Evolutionary conservation across 2,888 invertebrate genomes (phyloP).

Genomic region (Euplexia lucipara): DNA sequence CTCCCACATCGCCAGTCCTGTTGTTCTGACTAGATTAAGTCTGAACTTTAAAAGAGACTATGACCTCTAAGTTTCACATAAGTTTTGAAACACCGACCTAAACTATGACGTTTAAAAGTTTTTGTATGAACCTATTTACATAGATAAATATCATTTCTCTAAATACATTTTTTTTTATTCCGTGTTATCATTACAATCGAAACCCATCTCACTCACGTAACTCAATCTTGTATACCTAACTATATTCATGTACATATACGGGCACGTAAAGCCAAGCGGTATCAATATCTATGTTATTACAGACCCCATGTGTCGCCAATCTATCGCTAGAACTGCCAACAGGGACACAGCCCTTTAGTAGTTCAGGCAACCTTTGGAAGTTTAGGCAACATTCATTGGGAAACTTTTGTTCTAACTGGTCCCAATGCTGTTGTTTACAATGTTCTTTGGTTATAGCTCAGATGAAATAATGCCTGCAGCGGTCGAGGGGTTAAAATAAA

Average conservation of each 20-base stretch:
- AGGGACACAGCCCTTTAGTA: slow-evolving; percentile 8
- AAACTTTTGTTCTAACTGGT: slow-evolving; percentile 40
- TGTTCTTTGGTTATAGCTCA: slow-evolving; percentile 6
- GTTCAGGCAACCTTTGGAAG: slow-evolving; percentile 14
- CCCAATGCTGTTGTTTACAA: slow-evolving; percentile 23
- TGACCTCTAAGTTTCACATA: no score
- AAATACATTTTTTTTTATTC: neutral
- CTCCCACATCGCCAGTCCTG: no score
- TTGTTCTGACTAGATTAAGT: no score
- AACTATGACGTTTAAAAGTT: no score
- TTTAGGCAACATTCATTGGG: slow-evolving; percentile 42
- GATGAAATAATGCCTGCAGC: slow-evolving; percentile 12
- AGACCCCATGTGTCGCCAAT: slow-evolving; percentile 43
- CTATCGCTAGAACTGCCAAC: slow-evolving; percentile 36
- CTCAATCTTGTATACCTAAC: neutral
- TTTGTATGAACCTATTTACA: no score
- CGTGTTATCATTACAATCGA: neutral
- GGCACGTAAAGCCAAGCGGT: slow-evolving; percentile 13
- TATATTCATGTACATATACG: no score
- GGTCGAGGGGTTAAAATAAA: neutral
- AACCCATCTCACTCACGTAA: neutral
- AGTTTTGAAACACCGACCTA: no score
- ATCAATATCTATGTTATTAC: slow-evolving; percentile 49
- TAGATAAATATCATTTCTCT: no score
- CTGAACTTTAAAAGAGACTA: no score